A percentile compares a stretch with the other conserved stretches of the same genome.
These are phyloP conservation scores for Masticophis lateralis DNA, from an alignment of 2,797 vertebrate genomes.

Conservation along the genomic window DNA sequence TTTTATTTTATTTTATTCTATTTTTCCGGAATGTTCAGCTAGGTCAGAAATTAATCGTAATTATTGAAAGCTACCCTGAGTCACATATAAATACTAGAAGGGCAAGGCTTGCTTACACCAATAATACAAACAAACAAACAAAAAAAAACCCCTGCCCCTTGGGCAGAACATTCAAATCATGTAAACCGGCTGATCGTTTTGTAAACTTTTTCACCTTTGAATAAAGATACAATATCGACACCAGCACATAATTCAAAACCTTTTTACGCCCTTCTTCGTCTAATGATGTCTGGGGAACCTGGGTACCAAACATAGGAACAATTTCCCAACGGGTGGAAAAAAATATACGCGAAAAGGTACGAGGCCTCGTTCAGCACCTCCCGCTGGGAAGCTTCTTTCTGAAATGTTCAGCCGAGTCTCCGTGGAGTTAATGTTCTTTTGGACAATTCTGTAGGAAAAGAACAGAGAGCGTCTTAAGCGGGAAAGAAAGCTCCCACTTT, in stretches of 20 bases:
- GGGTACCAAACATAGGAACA: background rate
- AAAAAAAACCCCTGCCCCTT: background rate
- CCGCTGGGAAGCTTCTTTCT: slow-evolving; percentile 14
- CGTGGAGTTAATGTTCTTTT: slow-evolving; percentile 35
- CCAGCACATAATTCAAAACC: background rate
- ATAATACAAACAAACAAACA: background rate
- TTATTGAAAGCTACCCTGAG: background rate
- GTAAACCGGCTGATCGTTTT: background rate
- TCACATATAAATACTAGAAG: background rate
- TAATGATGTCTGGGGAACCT: background rate
- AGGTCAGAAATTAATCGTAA: background rate
- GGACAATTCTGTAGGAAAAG: background rate
- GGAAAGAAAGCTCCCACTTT: no score
- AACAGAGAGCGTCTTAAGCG: background rate
- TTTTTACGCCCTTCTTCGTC: background rate
- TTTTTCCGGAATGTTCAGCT: no score
- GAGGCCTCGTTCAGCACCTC: slow-evolving; percentile 35
- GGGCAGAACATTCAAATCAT: background rate
- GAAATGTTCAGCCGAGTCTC: slow-evolving; percentile 1
- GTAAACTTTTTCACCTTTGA: background rate
- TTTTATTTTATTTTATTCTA: background rate
- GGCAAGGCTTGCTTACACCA: background rate
- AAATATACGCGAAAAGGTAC: background rate
- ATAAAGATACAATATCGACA: background rate
- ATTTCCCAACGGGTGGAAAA: background rate